Percentiles rank a stretch among this genome's conserved stretches.
Evolutionary conservation across 2,888 invertebrate species (phyloP).

Genomic region (Epsilonema sp.): DNA sequence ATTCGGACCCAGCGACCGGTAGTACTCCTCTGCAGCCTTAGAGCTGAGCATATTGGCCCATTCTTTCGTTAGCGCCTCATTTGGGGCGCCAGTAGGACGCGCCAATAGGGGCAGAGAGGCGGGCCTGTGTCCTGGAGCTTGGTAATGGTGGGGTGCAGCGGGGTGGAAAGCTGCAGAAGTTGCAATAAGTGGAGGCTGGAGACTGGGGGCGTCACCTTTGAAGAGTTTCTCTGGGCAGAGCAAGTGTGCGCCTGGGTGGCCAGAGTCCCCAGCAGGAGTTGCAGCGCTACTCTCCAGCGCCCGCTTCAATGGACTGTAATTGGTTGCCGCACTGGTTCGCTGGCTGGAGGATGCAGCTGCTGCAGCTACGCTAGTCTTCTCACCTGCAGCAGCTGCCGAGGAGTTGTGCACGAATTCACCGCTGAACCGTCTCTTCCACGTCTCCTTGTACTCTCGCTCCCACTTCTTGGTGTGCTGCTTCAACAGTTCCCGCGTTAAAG

Average conservation of each 20-base stretch:
- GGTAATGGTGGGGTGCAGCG: not conserved
- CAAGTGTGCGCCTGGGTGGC: not conserved
- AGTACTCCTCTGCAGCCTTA: too few relatives aligned
- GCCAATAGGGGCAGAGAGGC: not conserved
- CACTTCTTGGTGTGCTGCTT: slow-evolving; percentile 18
- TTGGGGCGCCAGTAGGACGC: too few relatives aligned
- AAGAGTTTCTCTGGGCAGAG: not conserved
- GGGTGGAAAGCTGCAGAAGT: too few relatives aligned
- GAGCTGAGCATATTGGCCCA: too few relatives aligned
- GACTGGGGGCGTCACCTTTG: too few relatives aligned
- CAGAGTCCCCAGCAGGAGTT: too few relatives aligned
- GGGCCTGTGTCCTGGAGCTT: not conserved
- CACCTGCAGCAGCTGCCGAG: too few relatives aligned
- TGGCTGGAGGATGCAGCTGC: too few relatives aligned
- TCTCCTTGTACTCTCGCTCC: slow-evolving; percentile 21
- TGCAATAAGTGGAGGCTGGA: too few relatives aligned
- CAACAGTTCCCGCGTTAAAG: slow-evolving; percentile 20
- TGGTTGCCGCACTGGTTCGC: not conserved
- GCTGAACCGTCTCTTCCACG: slow-evolving; percentile 14
- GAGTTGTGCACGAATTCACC: too few relatives aligned
- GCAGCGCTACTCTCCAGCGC: not conserved
- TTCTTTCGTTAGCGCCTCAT: too few relatives aligned
- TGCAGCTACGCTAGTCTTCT: too few relatives aligned
- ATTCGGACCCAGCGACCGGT: slow-evolving; percentile 14
- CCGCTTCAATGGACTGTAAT: not conserved